Conservation (phyloP, 2,797 vertebrate genomes). For the Cyprinodon diabolis region DNA sequence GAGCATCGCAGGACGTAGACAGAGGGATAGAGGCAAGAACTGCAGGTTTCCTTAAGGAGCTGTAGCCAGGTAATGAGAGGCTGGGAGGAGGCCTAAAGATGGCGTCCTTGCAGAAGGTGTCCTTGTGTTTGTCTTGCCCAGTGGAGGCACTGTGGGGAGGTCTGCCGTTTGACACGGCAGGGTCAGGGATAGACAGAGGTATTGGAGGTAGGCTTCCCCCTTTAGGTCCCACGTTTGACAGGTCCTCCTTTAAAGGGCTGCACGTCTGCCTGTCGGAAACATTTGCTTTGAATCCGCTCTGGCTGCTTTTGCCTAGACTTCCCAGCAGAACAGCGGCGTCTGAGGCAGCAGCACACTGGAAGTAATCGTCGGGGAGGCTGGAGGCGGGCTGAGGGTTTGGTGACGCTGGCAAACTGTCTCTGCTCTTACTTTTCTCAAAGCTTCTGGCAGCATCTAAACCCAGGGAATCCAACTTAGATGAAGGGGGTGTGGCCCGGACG, state of each 20-base stretch:
- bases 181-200: slow-evolving; percentile 82
- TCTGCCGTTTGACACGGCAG: slow-evolving; percentile 85
- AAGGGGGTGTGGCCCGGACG: slow-evolving; percentile 84
- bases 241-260: slow-evolving; percentile 88
- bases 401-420: slow-evolving; percentile 86
- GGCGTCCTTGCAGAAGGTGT: slow-evolving; percentile 96
- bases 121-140: slow-evolving; percentile 92
- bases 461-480: slow-evolving; percentile 85
- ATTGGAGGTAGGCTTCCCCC: slow-evolving; percentile 77
- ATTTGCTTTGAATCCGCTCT: slow-evolving; percentile 86
- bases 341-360: slow-evolving; percentile 90
- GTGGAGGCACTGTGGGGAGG: slow-evolving; percentile 86
- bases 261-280: slow-evolving; percentile 79
- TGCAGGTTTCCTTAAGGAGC: slow-evolving; percentile 84
- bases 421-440: slow-evolving; percentile 88
- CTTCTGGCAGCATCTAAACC: slow-evolving; percentile 76
- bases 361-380: slow-evolving; percentile 86
- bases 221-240: slow-evolving; percentile 82
- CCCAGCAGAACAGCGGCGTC: slow-evolving; percentile 89
- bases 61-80: slow-evolving; percentile 84
- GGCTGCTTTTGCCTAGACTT: slow-evolving; percentile 88
- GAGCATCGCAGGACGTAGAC: slow-evolving; percentile 76
- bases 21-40: slow-evolving; percentile 44
- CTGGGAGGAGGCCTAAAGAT: slow-evolving; percentile 94
- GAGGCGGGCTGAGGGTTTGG: slow-evolving; percentile 79